Evolutionary conservation across 1,140 invertebrate species (phyloP).

Genomic region (Aphaenogaster ashmeadi): DNA sequence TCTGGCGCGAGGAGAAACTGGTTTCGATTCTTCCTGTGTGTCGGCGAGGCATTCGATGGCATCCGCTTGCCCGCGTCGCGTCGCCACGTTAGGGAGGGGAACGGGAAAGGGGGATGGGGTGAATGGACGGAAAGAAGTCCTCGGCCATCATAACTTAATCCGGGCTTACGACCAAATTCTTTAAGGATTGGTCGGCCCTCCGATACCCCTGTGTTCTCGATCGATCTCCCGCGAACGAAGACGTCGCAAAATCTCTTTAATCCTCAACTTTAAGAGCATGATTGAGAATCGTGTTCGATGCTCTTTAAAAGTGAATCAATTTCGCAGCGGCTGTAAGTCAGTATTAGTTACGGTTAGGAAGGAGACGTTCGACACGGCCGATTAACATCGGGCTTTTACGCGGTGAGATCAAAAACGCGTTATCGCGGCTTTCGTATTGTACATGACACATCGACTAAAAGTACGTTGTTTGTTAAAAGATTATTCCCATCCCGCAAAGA

Average conservation of each 20-base stretch:
- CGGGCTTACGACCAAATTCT: slow-evolving; percentile 72
- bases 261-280: slow-evolving; percentile 23
- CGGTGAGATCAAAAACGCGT: slow-evolving; percentile 67
- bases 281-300: slow-evolving; percentile 46
- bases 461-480: slow-evolving; percentile 38
- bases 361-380: slow-evolving; percentile 40
- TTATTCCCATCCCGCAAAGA: slow-evolving; percentile 13
- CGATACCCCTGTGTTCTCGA: neutral
- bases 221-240: slow-evolving; percentile 40
- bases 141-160: slow-evolving; percentile 76
- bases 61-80: slow-evolving; percentile 46
- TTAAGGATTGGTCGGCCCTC: slow-evolving; percentile 10
- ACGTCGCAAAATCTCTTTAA: slow-evolving; percentile 57
- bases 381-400: slow-evolving; percentile 57
- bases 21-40: slow-evolving; percentile 66
- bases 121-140: slow-evolving; percentile 59
- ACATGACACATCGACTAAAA: slow-evolving; percentile 38
- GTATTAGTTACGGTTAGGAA: slow-evolving; percentile 23
- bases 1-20: slow-evolving; percentile 54
- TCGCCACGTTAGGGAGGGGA: slow-evolving; percentile 36
- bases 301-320: slow-evolving; percentile 61
- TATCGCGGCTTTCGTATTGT: slow-evolving; percentile 33
- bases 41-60: slow-evolving; percentile 61
- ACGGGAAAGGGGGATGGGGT: slow-evolving; percentile 18
- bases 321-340: slow-evolving; percentile 60